phyloP scores from a whole-genome alignment of 2,113 vertebrate species.

The Pluvialis apricaria region DNA sequence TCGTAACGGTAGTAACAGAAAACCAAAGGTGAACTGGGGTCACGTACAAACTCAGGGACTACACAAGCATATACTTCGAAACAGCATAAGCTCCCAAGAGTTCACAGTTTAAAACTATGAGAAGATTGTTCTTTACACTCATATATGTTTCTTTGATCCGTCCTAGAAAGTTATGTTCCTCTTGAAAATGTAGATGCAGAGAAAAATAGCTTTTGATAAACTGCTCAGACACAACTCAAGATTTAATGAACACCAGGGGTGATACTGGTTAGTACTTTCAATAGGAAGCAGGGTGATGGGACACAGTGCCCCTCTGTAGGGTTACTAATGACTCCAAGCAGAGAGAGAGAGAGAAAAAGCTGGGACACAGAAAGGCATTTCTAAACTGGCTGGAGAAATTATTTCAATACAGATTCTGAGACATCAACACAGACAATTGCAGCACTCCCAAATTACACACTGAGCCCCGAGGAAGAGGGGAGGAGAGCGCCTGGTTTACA shows the following conservation, averaged over 20 bases:
- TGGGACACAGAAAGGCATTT: neutral
- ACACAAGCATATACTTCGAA: neutral
- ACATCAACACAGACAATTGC: neutral
- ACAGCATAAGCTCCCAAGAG: neutral
- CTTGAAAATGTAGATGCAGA: neutral
- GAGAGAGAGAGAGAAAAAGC: neutral
- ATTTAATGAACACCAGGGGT: neutral
- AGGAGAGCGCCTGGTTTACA: neutral
- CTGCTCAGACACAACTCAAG: neutral
- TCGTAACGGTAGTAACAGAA: neutral
- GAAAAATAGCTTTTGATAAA: neutral
- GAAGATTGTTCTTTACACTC: neutral
- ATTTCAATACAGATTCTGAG: neutral
- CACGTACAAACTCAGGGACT: neutral
- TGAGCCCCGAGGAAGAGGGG: neutral
- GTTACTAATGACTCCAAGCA: neutral
- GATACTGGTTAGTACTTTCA: neutral
- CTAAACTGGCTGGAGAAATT: neutral
- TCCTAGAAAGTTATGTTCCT: neutral
- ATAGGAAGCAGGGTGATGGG: neutral
- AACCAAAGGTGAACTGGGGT: neutral
- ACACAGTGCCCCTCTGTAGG: neutral
- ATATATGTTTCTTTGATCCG: neutral
- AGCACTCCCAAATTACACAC: neutral
- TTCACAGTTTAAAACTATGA: neutral